Percentiles rank a stretch among this genome's conserved stretches.
These are phyloP conservation scores for Lasioglossum leucozonium DNA, from an alignment of 2,888 invertebrate genomes.

Conservation along the genomic window DNA sequence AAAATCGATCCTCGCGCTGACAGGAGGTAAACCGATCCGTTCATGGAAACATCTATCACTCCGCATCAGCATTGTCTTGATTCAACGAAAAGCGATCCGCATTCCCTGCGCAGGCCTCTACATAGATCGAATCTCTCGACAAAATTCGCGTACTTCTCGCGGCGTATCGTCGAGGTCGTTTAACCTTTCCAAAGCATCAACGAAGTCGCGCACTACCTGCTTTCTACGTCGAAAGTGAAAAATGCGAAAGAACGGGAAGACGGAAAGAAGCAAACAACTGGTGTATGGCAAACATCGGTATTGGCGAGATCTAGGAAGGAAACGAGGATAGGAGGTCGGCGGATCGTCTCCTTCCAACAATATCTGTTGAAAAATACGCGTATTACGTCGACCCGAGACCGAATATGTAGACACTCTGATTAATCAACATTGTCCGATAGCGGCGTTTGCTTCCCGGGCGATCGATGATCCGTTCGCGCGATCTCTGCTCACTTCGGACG, in stretches of 20 bases:
- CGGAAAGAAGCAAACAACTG: neutral
- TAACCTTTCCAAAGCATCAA: neutral
- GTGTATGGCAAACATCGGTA: slow-evolving; percentile 45
- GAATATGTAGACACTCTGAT: slow-evolving; percentile 55
- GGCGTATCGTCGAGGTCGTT: neutral
- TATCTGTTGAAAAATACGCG: slow-evolving; percentile 58
- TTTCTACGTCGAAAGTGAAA: neutral
- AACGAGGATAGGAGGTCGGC: slow-evolving; percentile 75
- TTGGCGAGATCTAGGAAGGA: slow-evolving; percentile 63
- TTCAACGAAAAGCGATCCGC: slow-evolving; percentile 1
- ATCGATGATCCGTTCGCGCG: neutral
- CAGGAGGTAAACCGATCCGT: slow-evolving; percentile 26
- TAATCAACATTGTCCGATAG: slow-evolving; percentile 47
- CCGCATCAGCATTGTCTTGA: neutral
- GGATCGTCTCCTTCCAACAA: slow-evolving; percentile 20
- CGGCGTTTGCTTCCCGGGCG: slow-evolving; percentile 37
- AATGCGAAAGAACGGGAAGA: neutral
- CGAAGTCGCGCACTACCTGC: neutral
- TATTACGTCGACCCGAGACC: slow-evolving; percentile 53
- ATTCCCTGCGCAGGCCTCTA: neutral
- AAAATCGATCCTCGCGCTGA: slow-evolving; percentile 23
- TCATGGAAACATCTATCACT: neutral
- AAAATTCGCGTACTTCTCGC: neutral
- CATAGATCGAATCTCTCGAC: neutral
- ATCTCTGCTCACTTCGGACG: neutral